These are phyloP conservation scores for Himalopsyche japonica DNA, from an alignment of 2,888 invertebrate species.

Conservation along the genomic window DNA sequence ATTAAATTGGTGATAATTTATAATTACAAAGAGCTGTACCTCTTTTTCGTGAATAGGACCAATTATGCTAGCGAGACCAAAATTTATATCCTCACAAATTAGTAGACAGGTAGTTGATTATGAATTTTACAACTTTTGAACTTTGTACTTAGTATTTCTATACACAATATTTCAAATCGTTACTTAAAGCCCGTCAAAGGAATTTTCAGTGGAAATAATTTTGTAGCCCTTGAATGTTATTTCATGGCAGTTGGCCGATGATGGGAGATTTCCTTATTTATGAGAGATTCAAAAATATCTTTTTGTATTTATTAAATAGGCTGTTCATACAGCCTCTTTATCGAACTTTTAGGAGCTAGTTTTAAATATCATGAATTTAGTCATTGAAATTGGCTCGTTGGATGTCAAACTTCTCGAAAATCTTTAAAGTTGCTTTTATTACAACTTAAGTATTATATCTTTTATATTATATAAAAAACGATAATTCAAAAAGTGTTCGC, in stretches of 20 bases:
- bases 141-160: background rate
- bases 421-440: too few relatives aligned
- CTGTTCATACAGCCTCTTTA: background rate
- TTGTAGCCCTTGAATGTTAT: background rate
- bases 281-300: background rate
- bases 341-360: background rate
- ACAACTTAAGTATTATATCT: too few relatives aligned
- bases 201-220: background rate
- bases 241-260: background rate
- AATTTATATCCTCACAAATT: background rate
- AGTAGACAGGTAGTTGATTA: background rate
- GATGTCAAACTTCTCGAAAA: too few relatives aligned
- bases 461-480: too few relatives aligned
- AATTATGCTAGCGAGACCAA: background rate
- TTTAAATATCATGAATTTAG: background rate
- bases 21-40: too few relatives aligned
- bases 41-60: background rate
- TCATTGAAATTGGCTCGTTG: too few relatives aligned
- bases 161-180: background rate
- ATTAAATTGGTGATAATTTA: too few relatives aligned
- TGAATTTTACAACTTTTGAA: background rate
- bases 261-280: background rate
- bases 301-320: background rate
- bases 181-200: background rate
- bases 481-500: too few relatives aligned